These are phyloP conservation scores for Sylvia atricapilla DNA, from an alignment of 2,113 vertebrate species.

Conservation along the genomic window DNA sequence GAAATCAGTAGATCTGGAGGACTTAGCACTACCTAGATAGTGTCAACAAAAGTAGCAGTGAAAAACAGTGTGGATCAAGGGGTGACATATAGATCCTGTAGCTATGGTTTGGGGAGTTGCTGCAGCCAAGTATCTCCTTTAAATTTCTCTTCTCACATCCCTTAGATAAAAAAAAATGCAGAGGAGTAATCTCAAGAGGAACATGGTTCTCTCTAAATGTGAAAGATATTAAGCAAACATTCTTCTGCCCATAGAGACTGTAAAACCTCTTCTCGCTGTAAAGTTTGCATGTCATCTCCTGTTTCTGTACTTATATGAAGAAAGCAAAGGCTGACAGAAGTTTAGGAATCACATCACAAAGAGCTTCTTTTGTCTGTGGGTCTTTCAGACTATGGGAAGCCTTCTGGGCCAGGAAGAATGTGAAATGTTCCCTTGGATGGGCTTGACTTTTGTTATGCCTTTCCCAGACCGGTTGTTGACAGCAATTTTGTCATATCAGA, in stretches of 20 bases:
- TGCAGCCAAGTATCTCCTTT: not conserved
- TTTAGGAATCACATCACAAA: not conserved
- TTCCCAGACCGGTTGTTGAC: not conserved
- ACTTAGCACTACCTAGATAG: not conserved
- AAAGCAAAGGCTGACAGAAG: not conserved
- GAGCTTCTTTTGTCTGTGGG: not conserved
- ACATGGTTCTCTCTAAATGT: not conserved
- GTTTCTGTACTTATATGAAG: not conserved
- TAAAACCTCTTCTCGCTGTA: not conserved
- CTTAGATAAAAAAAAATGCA: not conserved
- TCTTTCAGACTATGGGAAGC: not conserved
- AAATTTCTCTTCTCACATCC: not conserved
- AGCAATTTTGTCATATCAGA: rapidly evolving
- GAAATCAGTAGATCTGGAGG: not conserved
- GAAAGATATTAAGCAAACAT: not conserved
- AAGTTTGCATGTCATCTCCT: not conserved
- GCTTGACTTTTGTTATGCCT: not conserved
- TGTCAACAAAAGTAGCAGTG: not conserved
- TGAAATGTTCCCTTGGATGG: not conserved
- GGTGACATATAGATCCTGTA: not conserved
- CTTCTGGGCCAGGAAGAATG: not conserved
- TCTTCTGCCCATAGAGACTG: not conserved
- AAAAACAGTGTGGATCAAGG: not conserved
- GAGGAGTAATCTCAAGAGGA: not conserved
- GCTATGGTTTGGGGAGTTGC: not conserved